Evolutionary conservation across 2,888 invertebrate species (phyloP).

Genomic region (Aphrophora alni): DNA sequence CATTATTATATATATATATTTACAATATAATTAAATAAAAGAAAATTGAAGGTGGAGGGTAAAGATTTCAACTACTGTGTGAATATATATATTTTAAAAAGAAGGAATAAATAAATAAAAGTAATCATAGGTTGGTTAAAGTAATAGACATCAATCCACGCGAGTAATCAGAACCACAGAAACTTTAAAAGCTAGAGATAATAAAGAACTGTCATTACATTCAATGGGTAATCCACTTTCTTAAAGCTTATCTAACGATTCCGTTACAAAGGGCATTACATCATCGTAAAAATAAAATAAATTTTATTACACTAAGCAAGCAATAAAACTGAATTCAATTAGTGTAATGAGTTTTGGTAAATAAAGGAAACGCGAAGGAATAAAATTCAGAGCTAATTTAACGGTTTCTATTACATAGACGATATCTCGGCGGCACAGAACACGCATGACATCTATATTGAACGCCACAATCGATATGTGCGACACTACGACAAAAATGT

Average conservation of each 20-base stretch:
- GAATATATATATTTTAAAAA: no score
- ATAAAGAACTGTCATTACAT: background rate
- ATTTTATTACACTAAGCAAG: slow-evolving; percentile 22
- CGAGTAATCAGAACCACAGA: background rate
- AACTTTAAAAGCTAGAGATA: background rate
- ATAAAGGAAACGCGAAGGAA: background rate
- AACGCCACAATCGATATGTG: background rate
- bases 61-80: no score
- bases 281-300: slow-evolving; percentile 13
- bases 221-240: background rate
- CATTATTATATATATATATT: no score
- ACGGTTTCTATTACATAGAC: background rate
- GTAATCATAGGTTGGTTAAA: no score
- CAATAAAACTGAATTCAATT: slow-evolving; percentile 16
- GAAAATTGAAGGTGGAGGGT: no score
- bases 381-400: background rate
- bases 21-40: no score
- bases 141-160: no score
- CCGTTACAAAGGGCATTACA: background rate
- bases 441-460: background rate
- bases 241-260: background rate
- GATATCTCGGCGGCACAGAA: background rate
- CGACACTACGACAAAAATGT: background rate
- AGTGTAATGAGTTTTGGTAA: background rate
- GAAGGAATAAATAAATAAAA: no score